These are phyloP conservation scores for Eriocheir sinensis DNA, from an alignment of 1,140 invertebrate genomes.

Conservation along the genomic window DNA sequence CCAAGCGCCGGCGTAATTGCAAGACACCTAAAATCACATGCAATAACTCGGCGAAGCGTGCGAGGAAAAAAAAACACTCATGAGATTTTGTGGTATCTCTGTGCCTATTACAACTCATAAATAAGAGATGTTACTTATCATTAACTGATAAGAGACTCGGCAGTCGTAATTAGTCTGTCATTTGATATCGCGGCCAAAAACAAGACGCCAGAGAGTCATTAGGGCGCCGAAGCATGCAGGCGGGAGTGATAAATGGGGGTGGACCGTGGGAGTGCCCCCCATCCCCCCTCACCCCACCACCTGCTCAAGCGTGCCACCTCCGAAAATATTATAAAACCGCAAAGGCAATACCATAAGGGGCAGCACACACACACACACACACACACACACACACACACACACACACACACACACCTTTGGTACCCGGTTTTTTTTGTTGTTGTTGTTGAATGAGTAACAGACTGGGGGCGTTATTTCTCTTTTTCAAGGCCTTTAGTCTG, in stretches of 20 bases:
- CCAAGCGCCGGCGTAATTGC: background rate
- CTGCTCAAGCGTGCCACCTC: background rate
- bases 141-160: slow-evolving; percentile 1
- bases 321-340: slow-evolving; percentile 1
- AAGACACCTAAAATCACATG: slow-evolving; percentile 5
- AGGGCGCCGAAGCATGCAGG: background rate
- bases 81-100: background rate
- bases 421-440: too few relatives aligned
- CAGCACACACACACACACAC: slow-evolving; percentile 13
- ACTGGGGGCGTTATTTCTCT: too few relatives aligned
- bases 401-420: slow-evolving; percentile 14
- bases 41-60: background rate
- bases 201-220: slow-evolving; percentile 10
- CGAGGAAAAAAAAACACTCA: background rate
- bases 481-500: too few relatives aligned
- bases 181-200: slow-evolving; percentile 15
- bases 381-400: slow-evolving; percentile 16
- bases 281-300: background rate
- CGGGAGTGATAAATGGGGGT: background rate
- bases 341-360: background rate
- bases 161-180: background rate
- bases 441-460: too few relatives aligned
- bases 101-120: slow-evolving; percentile 16
- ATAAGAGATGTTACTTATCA: slow-evolving; percentile 14
- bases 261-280: background rate